phyloP scores from a whole-genome alignment of 2,888 invertebrate species.

The Lochmaea crataegi region DNA sequence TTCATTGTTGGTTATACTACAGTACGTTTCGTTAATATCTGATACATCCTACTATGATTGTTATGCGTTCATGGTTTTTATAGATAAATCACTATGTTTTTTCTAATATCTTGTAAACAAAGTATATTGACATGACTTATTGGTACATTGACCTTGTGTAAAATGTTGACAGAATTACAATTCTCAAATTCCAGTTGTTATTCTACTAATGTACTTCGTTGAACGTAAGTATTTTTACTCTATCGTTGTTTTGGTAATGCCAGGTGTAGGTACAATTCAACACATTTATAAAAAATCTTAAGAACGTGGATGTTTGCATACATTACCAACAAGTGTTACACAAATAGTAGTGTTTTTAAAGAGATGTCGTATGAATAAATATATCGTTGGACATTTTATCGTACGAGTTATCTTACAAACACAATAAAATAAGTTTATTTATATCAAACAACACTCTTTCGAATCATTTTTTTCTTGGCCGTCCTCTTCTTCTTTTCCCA shows the following conservation, averaged over 20 bases:
- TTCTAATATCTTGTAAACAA: background rate
- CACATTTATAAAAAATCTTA: conserved; percentile 12
- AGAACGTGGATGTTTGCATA: background rate
- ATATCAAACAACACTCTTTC: no score
- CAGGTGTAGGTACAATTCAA: conserved; percentile 29
- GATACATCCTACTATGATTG: no score
- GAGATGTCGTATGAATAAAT: no score
- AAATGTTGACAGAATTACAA: conserved; percentile 42
- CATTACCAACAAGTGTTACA: background rate
- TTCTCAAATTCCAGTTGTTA: conserved; percentile 34
- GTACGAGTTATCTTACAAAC: no score
- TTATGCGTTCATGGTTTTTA: no score
- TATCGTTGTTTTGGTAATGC: conserved; percentile 27
- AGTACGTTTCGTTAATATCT: no score
- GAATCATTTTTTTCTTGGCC: no score
- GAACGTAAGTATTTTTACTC: conserved; percentile 32
- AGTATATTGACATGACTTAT: conserved; percentile 3
- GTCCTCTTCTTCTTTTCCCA: no score
- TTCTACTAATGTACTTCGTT: conserved; percentile 35
- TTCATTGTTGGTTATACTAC: no score
- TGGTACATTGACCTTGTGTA: conserved; percentile 46
- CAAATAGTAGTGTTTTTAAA: background rate
- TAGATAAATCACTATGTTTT: background rate
- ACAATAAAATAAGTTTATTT: no score
- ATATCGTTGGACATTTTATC: no score